phyloP scores from a whole-genome alignment of 1,140 invertebrate genomes.

The Drosophila biarmipes region DNA sequence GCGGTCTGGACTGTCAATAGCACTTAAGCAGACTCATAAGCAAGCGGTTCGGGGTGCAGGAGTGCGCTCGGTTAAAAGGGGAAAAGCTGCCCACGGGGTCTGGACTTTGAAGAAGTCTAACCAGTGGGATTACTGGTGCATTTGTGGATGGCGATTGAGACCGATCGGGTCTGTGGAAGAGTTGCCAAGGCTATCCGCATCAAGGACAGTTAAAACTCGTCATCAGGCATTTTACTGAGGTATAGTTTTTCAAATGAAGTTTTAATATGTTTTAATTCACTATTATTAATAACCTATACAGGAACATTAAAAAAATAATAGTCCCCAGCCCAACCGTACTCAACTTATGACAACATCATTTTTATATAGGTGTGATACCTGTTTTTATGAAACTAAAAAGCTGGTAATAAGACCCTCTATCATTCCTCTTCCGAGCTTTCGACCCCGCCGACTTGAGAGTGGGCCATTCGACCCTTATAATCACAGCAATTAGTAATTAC shows the following conservation, averaged over 20 bases:
- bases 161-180: background rate
- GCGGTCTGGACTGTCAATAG: conserved; percentile 40
- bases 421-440: background rate
- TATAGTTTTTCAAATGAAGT: no score
- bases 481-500: conserved; percentile 80
- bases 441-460: conserved; percentile 12
- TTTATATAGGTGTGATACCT: background rate
- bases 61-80: background rate
- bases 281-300: no score
- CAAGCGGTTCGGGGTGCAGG: background rate
- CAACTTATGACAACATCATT: no score
- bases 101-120: conserved; percentile 33
- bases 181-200: background rate
- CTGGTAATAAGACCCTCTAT: background rate
- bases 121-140: conserved; percentile 5
- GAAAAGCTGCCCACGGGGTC: conserved; percentile 20
- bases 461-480: conserved; percentile 44
- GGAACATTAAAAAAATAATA: no score
- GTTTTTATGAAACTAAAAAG: background rate
- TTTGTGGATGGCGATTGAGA: conserved; percentile 41
- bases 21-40: conserved; percentile 51
- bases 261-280: no score
- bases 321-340: no score
- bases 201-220: no score
- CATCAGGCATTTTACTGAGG: no score